Conservation (phyloP, 2,888 invertebrate species). For the Isoperla grammatica region DNA sequence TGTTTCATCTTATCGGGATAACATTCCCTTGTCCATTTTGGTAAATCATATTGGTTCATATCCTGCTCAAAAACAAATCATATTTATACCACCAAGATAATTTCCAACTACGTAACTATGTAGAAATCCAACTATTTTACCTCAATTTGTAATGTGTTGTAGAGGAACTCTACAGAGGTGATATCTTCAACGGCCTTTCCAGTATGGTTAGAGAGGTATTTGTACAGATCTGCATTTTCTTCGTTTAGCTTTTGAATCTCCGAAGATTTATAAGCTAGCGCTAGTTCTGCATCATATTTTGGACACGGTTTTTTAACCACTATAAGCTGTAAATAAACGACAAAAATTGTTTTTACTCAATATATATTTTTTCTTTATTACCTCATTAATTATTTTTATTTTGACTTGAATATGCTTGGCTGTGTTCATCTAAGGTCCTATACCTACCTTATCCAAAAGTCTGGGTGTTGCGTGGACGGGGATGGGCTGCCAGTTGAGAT, state of each 20-base stretch:
- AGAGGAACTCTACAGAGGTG: slow-evolving; percentile 64
- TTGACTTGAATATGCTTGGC: not conserved
- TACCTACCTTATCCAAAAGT: slow-evolving; percentile 66
- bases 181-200: slow-evolving; percentile 54
- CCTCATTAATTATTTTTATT: not conserved
- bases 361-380: not conserved
- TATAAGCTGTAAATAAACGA: slow-evolving; percentile 42
- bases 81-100: not conserved
- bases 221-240: slow-evolving; percentile 56
- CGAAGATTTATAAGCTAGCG: slow-evolving; percentile 48
- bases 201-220: slow-evolving; percentile 53
- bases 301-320: slow-evolving; percentile 51
- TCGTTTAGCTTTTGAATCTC: slow-evolving; percentile 49
- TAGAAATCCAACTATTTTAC: slow-evolving; percentile 36
- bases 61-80: slow-evolving; percentile 39
- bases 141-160: slow-evolving; percentile 63
- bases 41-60: slow-evolving; percentile 61
- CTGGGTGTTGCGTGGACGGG: slow-evolving; percentile 74
- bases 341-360: not conserved
- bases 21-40: slow-evolving; percentile 65
- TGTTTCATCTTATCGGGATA: slow-evolving; percentile 62
- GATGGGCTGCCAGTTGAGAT: slow-evolving; percentile 75
- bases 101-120: not conserved
- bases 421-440: no score
- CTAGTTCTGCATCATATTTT: slow-evolving; percentile 48